These are phyloP conservation scores for Anisognathus igniventris DNA, from an alignment of 2,797 vertebrate species.

Conservation along the genomic window DNA sequence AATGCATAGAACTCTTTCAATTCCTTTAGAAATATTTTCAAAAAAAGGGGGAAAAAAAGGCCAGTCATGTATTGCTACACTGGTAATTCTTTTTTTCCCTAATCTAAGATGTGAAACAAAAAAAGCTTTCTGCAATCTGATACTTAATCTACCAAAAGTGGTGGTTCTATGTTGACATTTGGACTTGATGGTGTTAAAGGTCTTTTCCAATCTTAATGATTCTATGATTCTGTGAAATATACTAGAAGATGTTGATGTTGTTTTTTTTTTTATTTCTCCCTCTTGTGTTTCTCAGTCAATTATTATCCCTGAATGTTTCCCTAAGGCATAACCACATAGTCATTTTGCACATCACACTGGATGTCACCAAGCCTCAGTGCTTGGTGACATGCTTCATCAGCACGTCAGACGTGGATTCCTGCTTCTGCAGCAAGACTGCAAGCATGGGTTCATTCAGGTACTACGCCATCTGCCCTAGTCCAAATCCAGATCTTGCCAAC, in stretches of 20 bases:
- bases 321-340: not conserved
- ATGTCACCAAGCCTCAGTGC: not conserved
- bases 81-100: not conserved
- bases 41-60: not conserved
- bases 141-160: not conserved
- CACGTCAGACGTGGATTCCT: not conserved
- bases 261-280: rapidly evolving
- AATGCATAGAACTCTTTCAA: not conserved
- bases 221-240: not conserved
- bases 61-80: not conserved
- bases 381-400: not conserved
- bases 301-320: not conserved
- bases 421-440: not conserved
- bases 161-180: rapidly evolving
- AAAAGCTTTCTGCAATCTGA: not conserved
- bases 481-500: not conserved
- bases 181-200: not conserved
- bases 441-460: not conserved
- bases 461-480: not conserved
- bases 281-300: not conserved
- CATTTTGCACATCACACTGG: not conserved
- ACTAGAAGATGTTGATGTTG: not conserved
- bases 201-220: not conserved
- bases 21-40: not conserved
- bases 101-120: not conserved